Evolutionary conservation across 2,797 vertebrate species (phyloP), one percentile per base, ranked within the genome.

Genomic region (Neosilurus mollespiculum): DNA sequence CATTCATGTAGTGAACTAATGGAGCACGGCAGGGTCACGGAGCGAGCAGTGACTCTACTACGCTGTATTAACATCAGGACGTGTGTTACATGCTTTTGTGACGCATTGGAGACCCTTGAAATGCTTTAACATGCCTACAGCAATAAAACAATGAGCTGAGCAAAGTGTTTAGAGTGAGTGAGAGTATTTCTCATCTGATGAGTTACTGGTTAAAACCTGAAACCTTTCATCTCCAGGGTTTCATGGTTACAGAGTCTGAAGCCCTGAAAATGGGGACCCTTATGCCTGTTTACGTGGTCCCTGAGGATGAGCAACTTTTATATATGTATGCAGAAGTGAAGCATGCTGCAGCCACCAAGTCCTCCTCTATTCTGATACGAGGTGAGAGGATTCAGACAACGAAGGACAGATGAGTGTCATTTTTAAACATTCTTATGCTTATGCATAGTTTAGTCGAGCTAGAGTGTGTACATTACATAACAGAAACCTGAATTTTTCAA

Each of bases 311-410:
- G 18, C 93, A 95, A 81, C 89, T 95, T 51, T 92, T 95, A 51
- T 91, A 79, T 80, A 95, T 96, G 94, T 95, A 95, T 65, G 91
- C 94, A 20, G 94, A 95, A 86, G 92, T 94, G 37, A 94, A 91
- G 87, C 90, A 92, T 62, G 93, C 92, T 0, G 93, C 93, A 30
- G 93, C 92, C 82, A 87, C 91, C 0, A 88, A 91, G 30, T 93
- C 92, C 26, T 93, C 93, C 30, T 94, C 93, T 16, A 91, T 95
- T 71, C 90, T 95, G 49, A 88, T 94, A 67, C 89, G 94, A 94
- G 95, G 94, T 95, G 83, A 93, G 67, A 70, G 18, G 72, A 20
- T 53, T 20, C 12, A 43, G 2, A 64, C 56, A 66, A 3, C 10
- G 9, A 54, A 26, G 22, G 30, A 16, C 2, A 66, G 14, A 76